Conservation (phyloP, 2,113 vertebrate genomes). For the Seriola rivoliana region DNA sequence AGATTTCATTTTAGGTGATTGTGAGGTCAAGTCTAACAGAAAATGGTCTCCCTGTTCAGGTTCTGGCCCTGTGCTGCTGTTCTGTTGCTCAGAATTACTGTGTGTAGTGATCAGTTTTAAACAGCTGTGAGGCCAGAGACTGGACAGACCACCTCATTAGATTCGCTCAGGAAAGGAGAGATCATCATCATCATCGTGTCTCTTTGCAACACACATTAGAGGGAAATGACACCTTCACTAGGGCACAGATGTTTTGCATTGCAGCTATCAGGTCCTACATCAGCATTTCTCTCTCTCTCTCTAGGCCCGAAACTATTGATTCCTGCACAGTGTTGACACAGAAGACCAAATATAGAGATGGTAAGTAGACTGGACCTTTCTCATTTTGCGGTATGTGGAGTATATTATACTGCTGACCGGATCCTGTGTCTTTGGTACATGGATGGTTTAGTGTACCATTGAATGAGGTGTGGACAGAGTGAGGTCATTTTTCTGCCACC, state of each 20-base stretch:
- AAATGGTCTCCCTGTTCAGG: not conserved
- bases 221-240: conserved; percentile 4
- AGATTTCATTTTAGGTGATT: not conserved
- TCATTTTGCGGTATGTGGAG: conserved; percentile 14
- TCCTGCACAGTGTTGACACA: conserved; percentile 58
- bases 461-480: conserved; percentile 35
- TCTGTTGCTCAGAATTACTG: not conserved
- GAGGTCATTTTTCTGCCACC: conserved; percentile 52
- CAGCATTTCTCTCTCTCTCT: conserved; percentile 49
- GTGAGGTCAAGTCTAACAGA: conserved; percentile 6
- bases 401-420: conserved; percentile 1
- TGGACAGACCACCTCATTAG: conserved; percentile 15
- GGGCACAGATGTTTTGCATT: conserved; percentile 16
- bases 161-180: conserved; percentile 1
- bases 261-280: not conserved
- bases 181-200: not conserved
- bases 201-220: not conserved
- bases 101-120: not conserved
- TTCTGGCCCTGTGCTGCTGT: not conserved
- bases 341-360: conserved; percentile 73
- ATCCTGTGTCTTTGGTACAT: conserved; percentile 11
- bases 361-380: conserved; percentile 60
- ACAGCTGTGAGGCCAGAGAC: not conserved
- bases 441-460: conserved; percentile 39
- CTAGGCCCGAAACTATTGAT: conserved; percentile 64